Conservation (phyloP, 92 coral and sea anemone species). For the Epizoanthus illoricatus region DNA sequence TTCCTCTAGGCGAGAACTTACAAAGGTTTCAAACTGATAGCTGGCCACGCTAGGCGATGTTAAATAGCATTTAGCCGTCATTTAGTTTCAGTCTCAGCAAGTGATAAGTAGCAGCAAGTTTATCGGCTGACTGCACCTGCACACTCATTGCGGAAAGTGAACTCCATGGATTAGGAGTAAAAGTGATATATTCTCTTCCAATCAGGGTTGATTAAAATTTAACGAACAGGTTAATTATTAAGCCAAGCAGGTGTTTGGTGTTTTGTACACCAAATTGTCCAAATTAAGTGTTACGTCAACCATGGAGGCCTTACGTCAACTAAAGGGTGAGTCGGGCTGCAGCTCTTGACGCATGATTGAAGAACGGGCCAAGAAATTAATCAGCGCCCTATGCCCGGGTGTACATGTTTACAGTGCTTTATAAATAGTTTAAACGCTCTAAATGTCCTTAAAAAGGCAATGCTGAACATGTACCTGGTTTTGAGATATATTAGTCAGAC, state of each 20-base stretch:
- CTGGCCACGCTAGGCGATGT: not conserved
- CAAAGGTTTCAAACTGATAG: not conserved
- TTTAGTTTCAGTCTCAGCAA: constrained; percentile 29
- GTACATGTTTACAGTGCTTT: too few relatives aligned
- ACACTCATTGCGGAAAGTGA: constrained; percentile 19
- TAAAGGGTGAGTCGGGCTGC: not conserved
- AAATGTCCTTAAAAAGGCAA: not conserved
- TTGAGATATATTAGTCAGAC: too few relatives aligned
- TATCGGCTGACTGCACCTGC: constrained; percentile 53
- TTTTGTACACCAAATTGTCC: not conserved
- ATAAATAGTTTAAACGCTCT: not conserved
- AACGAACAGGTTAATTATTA: constrained; percentile 51
- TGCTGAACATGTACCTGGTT: not conserved
- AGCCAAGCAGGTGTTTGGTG: constrained; percentile 37
- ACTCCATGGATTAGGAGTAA: constrained; percentile 39
- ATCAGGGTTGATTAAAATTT: constrained; percentile 59
- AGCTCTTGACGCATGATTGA: too few relatives aligned
- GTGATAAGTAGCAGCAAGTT: constrained; percentile 11
- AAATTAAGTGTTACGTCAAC: too few relatives aligned
- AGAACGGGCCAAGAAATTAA: too few relatives aligned
- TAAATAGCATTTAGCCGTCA: constrained; percentile 22
- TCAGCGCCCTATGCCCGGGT: too few relatives aligned
- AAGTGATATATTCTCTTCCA: constrained; percentile 52
- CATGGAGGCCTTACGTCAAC: not conserved
- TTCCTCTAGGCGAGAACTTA: not conserved